Base-by-base conservation (phyloP, 2,888 invertebrate species). In the Fragum whitleyi region DNA sequence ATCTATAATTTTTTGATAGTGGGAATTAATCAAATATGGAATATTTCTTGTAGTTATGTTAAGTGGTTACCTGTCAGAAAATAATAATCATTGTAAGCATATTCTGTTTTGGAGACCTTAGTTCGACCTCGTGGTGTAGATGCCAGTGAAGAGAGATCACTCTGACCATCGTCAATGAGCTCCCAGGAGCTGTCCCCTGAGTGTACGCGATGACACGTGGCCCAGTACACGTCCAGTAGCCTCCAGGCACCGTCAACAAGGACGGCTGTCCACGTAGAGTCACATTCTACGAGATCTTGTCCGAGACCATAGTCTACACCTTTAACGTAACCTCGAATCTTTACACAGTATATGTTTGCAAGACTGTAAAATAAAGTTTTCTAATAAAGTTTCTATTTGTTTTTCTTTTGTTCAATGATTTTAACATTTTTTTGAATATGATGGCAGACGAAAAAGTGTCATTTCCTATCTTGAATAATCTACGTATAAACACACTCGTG, bases 151-250 rank as follows among this genome's bases (percentile, higher is more conserved):
- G 86, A 79, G n/a, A 84, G 76, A 39, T 81, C 81, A 47, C 84
- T 83, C 39, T 81, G 81, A 23, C 86, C 86, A 59, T 86, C 86
- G 69, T 86, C 86, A 39, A 86, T 86, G 19, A 86, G 80, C 28
- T 86, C 86, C 86, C 86, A 86, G 11, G 83, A 79, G 57, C 80
- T 76, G 36, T 86, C 82, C 14, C 80, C 86, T 5, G 83, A 80
- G 73, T 92, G 91, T 51, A 92, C 91, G 36, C 92, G 86, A 51
- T 92, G 89, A 42, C 92, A 85, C 9, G 92, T 91, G 11, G 92
- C 92, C 93, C 93, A 93, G 81, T 93, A 92, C 55, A 92, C 92
- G 81, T 93, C 93, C 23, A 93, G 87, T 36, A 93, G 83, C 9
- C 92, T 87, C 92, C 92, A 93, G 39, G 90, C 87, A 0, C 91